Evolutionary conservation across 2,113 vertebrate species (phyloP).

Genomic region (Eubucco bourcierii): DNA sequence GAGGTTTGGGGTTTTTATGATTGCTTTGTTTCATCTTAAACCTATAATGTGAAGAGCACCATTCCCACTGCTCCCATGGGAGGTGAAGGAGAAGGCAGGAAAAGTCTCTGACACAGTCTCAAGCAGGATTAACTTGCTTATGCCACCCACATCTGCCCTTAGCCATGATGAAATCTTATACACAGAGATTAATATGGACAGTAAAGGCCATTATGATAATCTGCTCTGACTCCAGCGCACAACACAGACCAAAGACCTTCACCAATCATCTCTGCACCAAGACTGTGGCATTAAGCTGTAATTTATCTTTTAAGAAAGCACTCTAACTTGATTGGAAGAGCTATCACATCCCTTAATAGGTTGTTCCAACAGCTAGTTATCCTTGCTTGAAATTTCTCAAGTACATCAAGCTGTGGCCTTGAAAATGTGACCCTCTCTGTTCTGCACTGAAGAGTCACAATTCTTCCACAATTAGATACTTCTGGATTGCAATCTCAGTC

Average conservation of each 20-base stretch:
- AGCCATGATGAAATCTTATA: neutral
- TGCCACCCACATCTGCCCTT: neutral
- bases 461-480: neutral
- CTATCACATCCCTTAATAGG: neutral
- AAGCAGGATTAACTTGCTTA: neutral
- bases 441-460: neutral
- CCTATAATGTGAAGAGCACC: neutral
- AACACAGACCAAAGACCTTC: neutral
- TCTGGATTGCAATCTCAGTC: neutral
- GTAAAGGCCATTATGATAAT: conserved; percentile 13
- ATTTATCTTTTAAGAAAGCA: neutral
- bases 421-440: neutral
- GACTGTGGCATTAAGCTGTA: neutral
- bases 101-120: neutral
- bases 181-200: neutral
- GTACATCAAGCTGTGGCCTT: neutral
- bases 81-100: neutral
- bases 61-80: neutral
- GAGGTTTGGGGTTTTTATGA: neutral
- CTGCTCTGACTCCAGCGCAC: neutral
- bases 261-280: conserved; percentile 1
- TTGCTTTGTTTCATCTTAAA: conserved; percentile 1
- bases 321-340: conserved; percentile 8
- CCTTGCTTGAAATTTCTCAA: neutral
- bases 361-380: neutral